A percentile compares a stretch with the other conserved stretches of the same genome.
Conservation (phyloP, 2,888 invertebrate genomes). For the Mythimna lalbum region DNA sequence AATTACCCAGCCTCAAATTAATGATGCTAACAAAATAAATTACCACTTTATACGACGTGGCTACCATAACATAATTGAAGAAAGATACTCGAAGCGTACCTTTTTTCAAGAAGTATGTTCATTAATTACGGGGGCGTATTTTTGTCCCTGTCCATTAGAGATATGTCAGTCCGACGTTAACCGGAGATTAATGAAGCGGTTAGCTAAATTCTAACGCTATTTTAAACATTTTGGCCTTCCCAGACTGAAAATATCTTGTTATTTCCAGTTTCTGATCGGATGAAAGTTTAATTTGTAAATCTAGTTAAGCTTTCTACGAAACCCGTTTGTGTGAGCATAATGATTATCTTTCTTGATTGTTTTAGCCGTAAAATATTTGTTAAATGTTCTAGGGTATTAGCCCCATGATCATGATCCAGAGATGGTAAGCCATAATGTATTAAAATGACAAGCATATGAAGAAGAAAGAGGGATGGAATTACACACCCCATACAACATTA, state of each 20-base stretch:
- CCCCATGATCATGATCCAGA: no score
- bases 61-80: constrained; percentile 51
- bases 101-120: constrained; percentile 74
- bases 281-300: constrained; percentile 45
- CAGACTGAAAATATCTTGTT: constrained; percentile 30
- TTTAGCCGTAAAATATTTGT: background rate
- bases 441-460: no score
- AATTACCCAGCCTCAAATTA: background rate
- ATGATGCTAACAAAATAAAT: constrained; percentile 30
- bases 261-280: constrained; percentile 39
- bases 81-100: constrained; percentile 38
- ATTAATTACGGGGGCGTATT: constrained; percentile 84
- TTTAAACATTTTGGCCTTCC: constrained; percentile 64
- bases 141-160: constrained; percentile 87
- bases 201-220: constrained; percentile 68
- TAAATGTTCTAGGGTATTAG: background rate
- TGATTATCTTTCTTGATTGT: constrained; percentile 33
- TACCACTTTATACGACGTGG: constrained; percentile 18
- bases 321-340: constrained; percentile 18
- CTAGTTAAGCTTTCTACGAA: constrained; percentile 19
- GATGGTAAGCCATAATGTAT: no score
- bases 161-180: constrained; percentile 81
- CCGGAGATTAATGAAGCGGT: constrained; percentile 81
- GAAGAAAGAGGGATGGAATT: no score
- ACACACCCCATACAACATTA: no score